Evolutionary conservation across 2,888 invertebrate species (phyloP).

Genomic region (Drosophila buzzatii): DNA sequence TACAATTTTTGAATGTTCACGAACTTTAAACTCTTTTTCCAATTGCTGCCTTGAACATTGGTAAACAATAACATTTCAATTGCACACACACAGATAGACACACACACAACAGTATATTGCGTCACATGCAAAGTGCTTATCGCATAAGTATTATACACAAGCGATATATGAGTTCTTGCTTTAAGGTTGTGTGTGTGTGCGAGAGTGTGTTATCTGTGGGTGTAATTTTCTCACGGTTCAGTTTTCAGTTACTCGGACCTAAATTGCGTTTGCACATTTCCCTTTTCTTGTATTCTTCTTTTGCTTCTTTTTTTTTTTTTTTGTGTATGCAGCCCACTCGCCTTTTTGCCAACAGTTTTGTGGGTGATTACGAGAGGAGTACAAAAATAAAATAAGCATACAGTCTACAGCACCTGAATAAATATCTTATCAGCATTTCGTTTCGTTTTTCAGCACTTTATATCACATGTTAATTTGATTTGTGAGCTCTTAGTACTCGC

Average conservation of each 20-base stretch:
- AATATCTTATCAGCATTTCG: slow-evolving; percentile 74
- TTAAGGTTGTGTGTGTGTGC: neutral
- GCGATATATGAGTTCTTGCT: slow-evolving; percentile 35
- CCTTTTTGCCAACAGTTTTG: slow-evolving; percentile 71
- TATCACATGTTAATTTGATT: slow-evolving; percentile 72
- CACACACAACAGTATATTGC: slow-evolving; percentile 42
- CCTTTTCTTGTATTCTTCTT: slow-evolving; percentile 37
- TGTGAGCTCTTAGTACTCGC: slow-evolving; percentile 40
- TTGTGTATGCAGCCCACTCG: slow-evolving; percentile 43
- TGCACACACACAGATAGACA: slow-evolving; percentile 26
- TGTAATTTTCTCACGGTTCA: slow-evolving; percentile 82
- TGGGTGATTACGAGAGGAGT: slow-evolving; percentile 68
- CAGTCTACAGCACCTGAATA: slow-evolving; percentile 69
- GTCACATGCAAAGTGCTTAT: slow-evolving; percentile 76
- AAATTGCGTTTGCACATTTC: slow-evolving; percentile 77
- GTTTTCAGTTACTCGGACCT: slow-evolving; percentile 71
- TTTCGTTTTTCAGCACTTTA: slow-evolving; percentile 66
- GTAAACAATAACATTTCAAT: slow-evolving; percentile 70
- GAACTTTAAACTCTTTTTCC: slow-evolving; percentile 69
- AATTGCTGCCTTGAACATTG: slow-evolving; percentile 47
- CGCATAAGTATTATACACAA: slow-evolving; percentile 49
- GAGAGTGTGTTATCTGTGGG: slow-evolving; percentile 68
- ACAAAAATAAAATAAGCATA: slow-evolving; percentile 28
- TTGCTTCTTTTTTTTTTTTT: slow-evolving; percentile 32
- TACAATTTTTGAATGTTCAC: slow-evolving; percentile 63